Base-by-base conservation (phyloP, 2,113 vertebrate species). In the Atlantisia rogersi region DNA sequence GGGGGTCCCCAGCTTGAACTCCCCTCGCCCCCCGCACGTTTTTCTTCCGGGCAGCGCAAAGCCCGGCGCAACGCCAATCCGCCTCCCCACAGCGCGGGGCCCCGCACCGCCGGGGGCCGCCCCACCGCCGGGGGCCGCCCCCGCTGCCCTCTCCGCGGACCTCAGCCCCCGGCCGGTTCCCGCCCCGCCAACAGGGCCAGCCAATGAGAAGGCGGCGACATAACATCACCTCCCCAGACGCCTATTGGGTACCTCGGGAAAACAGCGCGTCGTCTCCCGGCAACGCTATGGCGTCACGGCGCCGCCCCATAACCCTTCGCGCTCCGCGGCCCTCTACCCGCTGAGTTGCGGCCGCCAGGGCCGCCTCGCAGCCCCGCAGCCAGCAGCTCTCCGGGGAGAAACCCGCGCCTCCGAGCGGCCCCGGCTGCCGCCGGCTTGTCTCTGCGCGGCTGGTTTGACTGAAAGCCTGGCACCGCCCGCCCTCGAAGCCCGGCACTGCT, bases 151-250 rank as follows among this genome's bases (percentile, higher is more conserved):
- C 40, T n/a, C 56, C 48, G 10, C 55, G 16, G 80, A 10, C 40
- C 37, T 50, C 44, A 20, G 31, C 46, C 28, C 63, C 53, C 12
- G 14, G 6, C 17, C 6, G 2, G 12, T 2, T 32, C n/a, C 31
- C 79, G 48, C 59, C 60, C 67, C 44, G 5, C 44, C 32, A 1
- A 26, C 81, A 16, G 10, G 2, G 3, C 32, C 19, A 22, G 1
- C 93, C 88, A 96, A 93, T 85, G 40, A 86, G 60, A 0, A 58
- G 32, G 11, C 31, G 29, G 2, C 22, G 2, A 15, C 28, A 95
- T 96, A 94, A 96, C 93, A 60, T 97, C 95, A 96, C 64, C 91
- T 79, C 7, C 16, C 17, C 20, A 48, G 37, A 4, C 60, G 25
- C 81, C 55, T 35, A 97, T 96, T 97, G 96, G 93, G 2, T 28